Evolutionary conservation across 2,888 invertebrate genomes (phyloP).

Genomic region (Sphecodes monilicornis): DNA sequence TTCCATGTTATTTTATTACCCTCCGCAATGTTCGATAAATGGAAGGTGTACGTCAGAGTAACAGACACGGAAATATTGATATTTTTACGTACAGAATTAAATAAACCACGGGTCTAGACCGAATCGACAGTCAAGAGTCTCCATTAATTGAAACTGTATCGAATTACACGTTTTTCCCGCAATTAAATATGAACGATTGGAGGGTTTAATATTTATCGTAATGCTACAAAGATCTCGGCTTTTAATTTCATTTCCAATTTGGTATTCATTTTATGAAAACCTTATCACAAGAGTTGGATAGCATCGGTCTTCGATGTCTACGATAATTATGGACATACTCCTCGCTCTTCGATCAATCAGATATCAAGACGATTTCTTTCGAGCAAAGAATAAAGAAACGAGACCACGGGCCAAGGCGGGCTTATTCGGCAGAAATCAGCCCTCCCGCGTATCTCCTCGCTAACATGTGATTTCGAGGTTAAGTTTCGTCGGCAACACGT

Average conservation of each 20-base stretch:
- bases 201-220: not conserved
- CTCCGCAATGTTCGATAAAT: not conserved
- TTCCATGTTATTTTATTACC: not conserved
- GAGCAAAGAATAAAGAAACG: not conserved
- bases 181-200: not conserved
- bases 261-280: not conserved
- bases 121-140: not conserved
- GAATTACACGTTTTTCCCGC: not conserved
- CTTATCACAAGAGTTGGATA: not conserved
- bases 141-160: not conserved
- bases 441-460: conserved; percentile 14
- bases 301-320: not conserved
- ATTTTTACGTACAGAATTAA: not conserved
- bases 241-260: not conserved
- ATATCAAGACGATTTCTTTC: not conserved
- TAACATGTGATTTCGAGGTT: conserved; percentile 65
- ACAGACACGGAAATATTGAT: not conserved
- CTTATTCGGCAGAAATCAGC: conserved; percentile 8
- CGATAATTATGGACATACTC: not conserved
- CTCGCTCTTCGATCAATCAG: not conserved
- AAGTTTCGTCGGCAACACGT: conserved; percentile 67
- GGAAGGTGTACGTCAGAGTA: not conserved
- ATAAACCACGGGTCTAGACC: not conserved
- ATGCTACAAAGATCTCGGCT: not conserved
- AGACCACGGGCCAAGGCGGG: not conserved